Conservation (phyloP, 2,113 vertebrate genomes). For the Paramormyrops kingsleyae region DNA sequence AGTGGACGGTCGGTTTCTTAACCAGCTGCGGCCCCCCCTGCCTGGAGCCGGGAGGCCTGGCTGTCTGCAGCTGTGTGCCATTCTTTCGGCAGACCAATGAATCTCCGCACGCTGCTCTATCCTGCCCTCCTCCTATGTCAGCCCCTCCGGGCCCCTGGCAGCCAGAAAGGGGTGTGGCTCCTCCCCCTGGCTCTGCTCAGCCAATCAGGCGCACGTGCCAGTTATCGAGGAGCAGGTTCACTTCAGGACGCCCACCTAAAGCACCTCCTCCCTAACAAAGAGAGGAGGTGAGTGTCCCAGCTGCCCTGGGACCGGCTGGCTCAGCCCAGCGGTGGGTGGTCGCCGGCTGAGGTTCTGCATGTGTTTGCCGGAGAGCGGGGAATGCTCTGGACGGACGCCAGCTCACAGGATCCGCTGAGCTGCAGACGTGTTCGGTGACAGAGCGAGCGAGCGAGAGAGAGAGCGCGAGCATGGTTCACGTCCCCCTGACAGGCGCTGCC, state of each 20-base stretch:
- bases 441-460: background rate
- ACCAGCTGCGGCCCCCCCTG: background rate
- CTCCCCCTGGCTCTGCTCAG: background rate
- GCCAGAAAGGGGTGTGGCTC: background rate
- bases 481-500: background rate
- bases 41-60: background rate
- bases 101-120: background rate
- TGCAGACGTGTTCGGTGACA: background rate
- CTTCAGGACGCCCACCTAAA: background rate
- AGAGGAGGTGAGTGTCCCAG: background rate
- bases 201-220: background rate
- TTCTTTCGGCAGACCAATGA: background rate
- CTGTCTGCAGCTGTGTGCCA: background rate
- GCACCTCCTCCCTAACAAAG: background rate
- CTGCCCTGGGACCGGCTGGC: background rate
- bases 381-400: conserved; percentile 12
- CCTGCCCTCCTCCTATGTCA: background rate
- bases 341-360: background rate
- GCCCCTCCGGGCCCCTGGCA: background rate
- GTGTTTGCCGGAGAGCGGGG: background rate
- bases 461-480: background rate
- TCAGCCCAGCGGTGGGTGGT: conserved; percentile 6
- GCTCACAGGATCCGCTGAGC: background rate
- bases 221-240: background rate
- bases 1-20: background rate